Evolutionary conservation across 2,888 invertebrate genomes (phyloP).

Genomic region (Pogonocherus hispidulus): DNA sequence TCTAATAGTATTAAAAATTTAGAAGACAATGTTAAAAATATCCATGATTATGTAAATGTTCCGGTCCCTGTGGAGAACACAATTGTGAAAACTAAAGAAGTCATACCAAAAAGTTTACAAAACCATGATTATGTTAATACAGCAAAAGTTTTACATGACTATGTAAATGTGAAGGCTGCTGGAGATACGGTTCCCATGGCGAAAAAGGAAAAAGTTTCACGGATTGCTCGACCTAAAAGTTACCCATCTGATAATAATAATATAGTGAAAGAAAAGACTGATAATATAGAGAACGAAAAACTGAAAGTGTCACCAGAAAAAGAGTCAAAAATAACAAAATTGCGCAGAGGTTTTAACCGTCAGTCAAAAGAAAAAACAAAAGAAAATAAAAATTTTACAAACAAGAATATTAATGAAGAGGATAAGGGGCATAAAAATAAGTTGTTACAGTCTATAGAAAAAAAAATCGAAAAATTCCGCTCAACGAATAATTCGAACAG

Average conservation of each 20-base stretch:
- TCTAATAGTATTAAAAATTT: slow-evolving; percentile 63
- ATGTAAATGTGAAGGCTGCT: slow-evolving; percentile 57
- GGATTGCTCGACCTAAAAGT: slow-evolving; percentile 72
- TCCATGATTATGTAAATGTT: slow-evolving; percentile 62
- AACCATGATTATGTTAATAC: slow-evolving; percentile 37
- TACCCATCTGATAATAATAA: slow-evolving; percentile 71
- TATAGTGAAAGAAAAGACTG: slow-evolving; percentile 56
- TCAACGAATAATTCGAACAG: slow-evolving; percentile 68
- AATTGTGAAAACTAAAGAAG: slow-evolving; percentile 18
- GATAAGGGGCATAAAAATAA: slow-evolving; percentile 68
- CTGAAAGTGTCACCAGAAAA: slow-evolving; percentile 67
- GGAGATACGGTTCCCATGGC: slow-evolving; percentile 46
- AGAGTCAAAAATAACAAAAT: slow-evolving; percentile 70
- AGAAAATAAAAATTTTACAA: slow-evolving; percentile 59
- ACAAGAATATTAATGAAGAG: slow-evolving; percentile 59
- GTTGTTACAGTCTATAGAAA: slow-evolving; percentile 82
- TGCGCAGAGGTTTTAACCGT: slow-evolving; percentile 58
- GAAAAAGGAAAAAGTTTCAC: slow-evolving; percentile 67
- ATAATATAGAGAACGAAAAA: slow-evolving; percentile 59
- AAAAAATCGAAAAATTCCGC: slow-evolving; percentile 80
- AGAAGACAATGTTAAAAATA: slow-evolving; percentile 55
- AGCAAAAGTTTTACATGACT: slow-evolving; percentile 53
- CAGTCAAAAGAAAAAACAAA: slow-evolving; percentile 58
- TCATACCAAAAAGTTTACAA: slow-evolving; percentile 20
- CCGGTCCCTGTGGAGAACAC: slow-evolving; percentile 33